Conservation (phyloP, 2,797 vertebrate genomes). For the Podargus strigoides region DNA sequence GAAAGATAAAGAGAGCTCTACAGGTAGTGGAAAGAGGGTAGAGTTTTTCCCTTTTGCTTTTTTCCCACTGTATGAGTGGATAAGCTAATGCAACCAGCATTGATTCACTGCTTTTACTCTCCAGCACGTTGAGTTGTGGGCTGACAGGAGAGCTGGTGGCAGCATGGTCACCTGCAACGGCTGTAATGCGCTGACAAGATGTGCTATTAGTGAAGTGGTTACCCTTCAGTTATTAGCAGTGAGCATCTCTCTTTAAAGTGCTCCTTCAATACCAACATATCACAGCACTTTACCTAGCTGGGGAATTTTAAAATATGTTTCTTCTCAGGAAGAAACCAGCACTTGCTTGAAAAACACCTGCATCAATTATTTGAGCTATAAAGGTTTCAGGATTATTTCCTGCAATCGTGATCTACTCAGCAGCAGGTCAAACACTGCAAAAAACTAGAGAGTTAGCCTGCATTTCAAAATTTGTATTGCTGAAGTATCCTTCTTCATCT, state of each 20-base stretch:
- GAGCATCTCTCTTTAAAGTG: background rate
- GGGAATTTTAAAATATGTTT: background rate
- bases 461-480: background rate
- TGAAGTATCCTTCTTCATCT: background rate
- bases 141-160: background rate
- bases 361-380: background rate
- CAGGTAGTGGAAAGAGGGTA: background rate
- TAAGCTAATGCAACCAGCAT: background rate
- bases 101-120: background rate
- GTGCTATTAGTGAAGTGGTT: background rate
- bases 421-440: background rate
- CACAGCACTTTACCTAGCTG: background rate
- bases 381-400: background rate
- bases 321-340: background rate
- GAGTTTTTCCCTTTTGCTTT: background rate
- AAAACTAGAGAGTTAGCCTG: background rate
- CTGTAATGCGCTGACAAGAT: background rate
- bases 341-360: background rate
- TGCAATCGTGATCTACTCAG: background rate
- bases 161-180: background rate
- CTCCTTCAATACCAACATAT: background rate
- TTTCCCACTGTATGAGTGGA: background rate
- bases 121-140: background rate
- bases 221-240: background rate
- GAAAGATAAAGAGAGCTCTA: background rate